Evolutionary conservation across 2,113 vertebrate species (phyloP).

Genomic region (Alexandromys fortis): DNA sequence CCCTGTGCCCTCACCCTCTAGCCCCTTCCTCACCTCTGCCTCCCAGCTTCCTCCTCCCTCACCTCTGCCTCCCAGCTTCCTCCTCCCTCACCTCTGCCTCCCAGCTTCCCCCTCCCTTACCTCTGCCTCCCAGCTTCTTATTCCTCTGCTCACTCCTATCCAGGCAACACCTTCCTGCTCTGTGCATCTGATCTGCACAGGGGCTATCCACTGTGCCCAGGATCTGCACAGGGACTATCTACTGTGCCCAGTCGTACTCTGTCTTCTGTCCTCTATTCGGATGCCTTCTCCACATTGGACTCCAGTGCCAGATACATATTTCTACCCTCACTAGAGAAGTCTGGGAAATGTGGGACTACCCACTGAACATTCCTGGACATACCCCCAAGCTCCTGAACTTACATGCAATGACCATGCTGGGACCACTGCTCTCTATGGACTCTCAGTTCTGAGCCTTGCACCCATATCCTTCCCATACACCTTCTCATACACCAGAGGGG

Average conservation of each 20-base stretch:
- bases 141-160: not conserved
- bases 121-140: not conserved
- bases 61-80: not conserved
- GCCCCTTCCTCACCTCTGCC: no score
- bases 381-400: not conserved
- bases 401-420: no score
- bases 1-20: no score
- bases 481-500: not conserved
- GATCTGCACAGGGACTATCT: not conserved
- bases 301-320: not conserved
- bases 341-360: not conserved
- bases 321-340: not conserved
- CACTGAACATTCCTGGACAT: not conserved
- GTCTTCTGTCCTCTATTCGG: not conserved
- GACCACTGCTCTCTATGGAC: not conserved
- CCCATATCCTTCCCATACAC: not conserved
- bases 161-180: not conserved
- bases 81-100: not conserved
- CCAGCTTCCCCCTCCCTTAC: not conserved
- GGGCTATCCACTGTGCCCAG: no score
- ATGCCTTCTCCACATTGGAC: not conserved
- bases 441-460: not conserved
- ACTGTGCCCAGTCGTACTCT: not conserved
- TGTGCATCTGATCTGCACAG: not conserved
- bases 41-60: not conserved